Base-by-base conservation (phyloP, 2,113 vertebrate genomes). In the Antidorcas marsupialis region DNA sequence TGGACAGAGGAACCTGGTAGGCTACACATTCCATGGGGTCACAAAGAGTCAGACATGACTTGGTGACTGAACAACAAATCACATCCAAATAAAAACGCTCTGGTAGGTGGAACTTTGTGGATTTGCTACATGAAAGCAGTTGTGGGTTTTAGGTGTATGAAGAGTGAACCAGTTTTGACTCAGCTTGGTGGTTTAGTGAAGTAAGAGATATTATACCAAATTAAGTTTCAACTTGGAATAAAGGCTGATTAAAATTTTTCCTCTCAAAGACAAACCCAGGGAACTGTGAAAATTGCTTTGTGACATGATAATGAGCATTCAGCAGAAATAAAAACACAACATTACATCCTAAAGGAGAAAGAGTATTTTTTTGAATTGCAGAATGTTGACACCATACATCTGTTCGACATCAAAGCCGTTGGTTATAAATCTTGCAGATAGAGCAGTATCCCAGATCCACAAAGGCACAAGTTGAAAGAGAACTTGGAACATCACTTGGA, bases 391-490 rank as follows among this genome's bases (percentile, higher is more conserved):
- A 94, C 88, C 64, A 17, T n/a, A 21, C 36, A 87, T 89, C 98
- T 98, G 92, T 5, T 95, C 1, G 43, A 87, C 85, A 97, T 83
- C 96, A 96, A 95, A 98, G 91, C 67, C 5, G 19, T 95, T 94
- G 71, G 90, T 97, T 94, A 92, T 97, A 97, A 98, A 98, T 98
- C 89, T 98, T 98, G 81, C 39, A 97, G 87, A 97, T 84, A 96
- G 85, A 87, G 82, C 74, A 94, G 93, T 95, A 96, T 92, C 45
- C 76, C n/a, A 45, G 94, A 97, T 94, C 94, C 81, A 95, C 96
- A 98, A 95, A 97, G 86, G 53, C 92, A 89, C 55, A 97, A 95
- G 96, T 91, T 97, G 82, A 98, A 94, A 93, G 93, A 97, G 97
- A 95, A 86, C 39, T 92, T 78, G 96, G 97, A 98, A 60, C 52